Base-by-base conservation (phyloP, 1,140 invertebrate species). In the Proctacanthus coquilletti region DNA sequence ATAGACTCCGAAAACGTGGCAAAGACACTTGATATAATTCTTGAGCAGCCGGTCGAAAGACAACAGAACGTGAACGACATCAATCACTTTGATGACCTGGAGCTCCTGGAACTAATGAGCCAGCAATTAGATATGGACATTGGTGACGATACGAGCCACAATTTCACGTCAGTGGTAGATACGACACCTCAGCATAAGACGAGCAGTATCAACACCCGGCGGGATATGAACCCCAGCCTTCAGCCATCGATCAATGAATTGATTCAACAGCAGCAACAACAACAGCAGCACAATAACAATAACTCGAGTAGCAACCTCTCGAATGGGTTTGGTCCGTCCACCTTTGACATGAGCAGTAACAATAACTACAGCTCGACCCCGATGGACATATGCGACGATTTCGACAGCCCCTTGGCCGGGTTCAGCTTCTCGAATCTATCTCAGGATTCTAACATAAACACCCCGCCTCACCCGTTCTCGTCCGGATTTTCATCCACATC, bases 91-190 rank as follows among this genome's bases (percentile, higher is more conserved):
- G 56, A 59, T 43, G 56, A 60, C 34, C 50, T 53, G 21, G 56
- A 59, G 36, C 36, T 60, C 36, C 42, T 60, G 23, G 56, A 59
- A 31, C 40, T 60, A 30, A 60, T 60, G 53, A 55, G 56, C 21
- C 56, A 58, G 39, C 56, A 59, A 34, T 44, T 59, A 36, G 56
- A 59, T 34, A 60, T 60, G 56, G 56, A 60, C 39, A 60, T 60
- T 39, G 49, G 53, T 17, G 56, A 59, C 17, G 56, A 60, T 19
- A 45, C 47, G 8, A 33, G 31, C 13, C 37, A 39, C 4, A 32
- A 32, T 32, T 32, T 13, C 17, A 5, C 30, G 8, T 17, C 30
- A 32, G 17, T 32, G 30, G 13, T 13, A n/a, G n/a, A n/a, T n/a
- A n/a, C n/a, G n/a, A 8, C 23, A 6, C 30, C 30, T 5, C 17